phyloP scores from a whole-genome alignment of 1,140 invertebrate species.

The Macrocentrus cingulum region DNA sequence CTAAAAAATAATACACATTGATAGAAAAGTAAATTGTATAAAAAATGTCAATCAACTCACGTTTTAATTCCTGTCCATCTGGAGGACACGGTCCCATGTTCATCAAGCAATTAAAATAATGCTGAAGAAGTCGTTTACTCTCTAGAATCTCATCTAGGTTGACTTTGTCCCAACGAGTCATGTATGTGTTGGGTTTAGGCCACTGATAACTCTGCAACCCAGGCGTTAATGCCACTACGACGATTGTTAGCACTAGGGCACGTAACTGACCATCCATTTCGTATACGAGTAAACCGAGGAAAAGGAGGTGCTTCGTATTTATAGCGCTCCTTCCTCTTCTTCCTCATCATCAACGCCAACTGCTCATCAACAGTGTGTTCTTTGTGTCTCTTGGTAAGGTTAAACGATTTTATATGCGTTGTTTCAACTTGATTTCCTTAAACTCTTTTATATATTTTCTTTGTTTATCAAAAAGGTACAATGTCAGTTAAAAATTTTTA shows the following conservation, averaged over 20 bases:
- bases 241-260: slow-evolving; percentile 22
- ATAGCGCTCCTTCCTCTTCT: slow-evolving; percentile 22
- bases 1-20: slow-evolving; percentile 23
- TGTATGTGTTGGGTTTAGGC: slow-evolving; percentile 34
- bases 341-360: not conserved
- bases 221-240: slow-evolving; percentile 10
- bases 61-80: slow-evolving; percentile 62
- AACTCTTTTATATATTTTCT: too few relatives aligned
- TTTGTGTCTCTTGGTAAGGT: not conserved
- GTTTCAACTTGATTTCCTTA: too few relatives aligned
- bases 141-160: slow-evolving; percentile 61
- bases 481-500: too few relatives aligned
- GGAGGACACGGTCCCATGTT: slow-evolving; percentile 60
- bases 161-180: slow-evolving; percentile 60
- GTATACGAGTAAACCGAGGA: slow-evolving; percentile 28
- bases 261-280: slow-evolving; percentile 27
- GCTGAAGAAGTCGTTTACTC: slow-evolving; percentile 60
- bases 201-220: slow-evolving; percentile 22
- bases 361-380: not conserved
- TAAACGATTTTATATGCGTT: too few relatives aligned
- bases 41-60: slow-evolving; percentile 54
- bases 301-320: slow-evolving; percentile 21
- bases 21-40: not conserved
- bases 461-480: too few relatives aligned
- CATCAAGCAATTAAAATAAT: slow-evolving; percentile 64